phyloP scores from a whole-genome alignment of 2,888 invertebrate species.

The Cephus spinipes region DNA sequence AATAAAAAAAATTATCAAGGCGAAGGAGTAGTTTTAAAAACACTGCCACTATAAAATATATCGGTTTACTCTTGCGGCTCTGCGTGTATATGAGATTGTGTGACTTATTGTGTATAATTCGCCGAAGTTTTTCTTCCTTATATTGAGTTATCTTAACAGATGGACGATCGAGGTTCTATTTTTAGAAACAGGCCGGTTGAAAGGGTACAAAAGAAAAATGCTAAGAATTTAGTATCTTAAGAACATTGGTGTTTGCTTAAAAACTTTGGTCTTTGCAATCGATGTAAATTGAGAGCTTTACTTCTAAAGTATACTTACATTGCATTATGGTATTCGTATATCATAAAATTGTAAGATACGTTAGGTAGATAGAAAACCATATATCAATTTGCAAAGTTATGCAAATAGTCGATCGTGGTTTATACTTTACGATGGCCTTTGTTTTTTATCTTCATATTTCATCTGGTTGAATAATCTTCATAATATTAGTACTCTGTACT shows the following conservation, averaged over 20 bases:
- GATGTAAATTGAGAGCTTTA: background rate
- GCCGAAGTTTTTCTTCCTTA: background rate
- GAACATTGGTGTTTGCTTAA: background rate
- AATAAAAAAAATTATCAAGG: background rate
- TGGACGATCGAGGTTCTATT: background rate
- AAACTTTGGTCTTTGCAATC: background rate
- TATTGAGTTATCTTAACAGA: background rate
- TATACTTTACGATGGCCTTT: background rate
- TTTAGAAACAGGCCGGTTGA: background rate
- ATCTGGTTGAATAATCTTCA: too few species aligned
- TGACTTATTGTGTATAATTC: background rate
- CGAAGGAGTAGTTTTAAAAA: background rate
- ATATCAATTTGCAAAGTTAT: background rate
- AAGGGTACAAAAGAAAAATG: background rate
- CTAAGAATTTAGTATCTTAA: background rate
- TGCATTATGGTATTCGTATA: background rate
- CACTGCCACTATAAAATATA: background rate
- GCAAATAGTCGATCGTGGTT: background rate
- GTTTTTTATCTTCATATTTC: background rate
- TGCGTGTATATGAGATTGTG: background rate
- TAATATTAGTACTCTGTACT: background rate
- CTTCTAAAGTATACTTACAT: background rate
- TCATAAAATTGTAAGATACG: background rate
- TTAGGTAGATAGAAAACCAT: background rate
- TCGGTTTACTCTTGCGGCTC: background rate